phyloP scores from a whole-genome alignment of 2,888 invertebrate species.

The Caenorhabditis sp. region DNA sequence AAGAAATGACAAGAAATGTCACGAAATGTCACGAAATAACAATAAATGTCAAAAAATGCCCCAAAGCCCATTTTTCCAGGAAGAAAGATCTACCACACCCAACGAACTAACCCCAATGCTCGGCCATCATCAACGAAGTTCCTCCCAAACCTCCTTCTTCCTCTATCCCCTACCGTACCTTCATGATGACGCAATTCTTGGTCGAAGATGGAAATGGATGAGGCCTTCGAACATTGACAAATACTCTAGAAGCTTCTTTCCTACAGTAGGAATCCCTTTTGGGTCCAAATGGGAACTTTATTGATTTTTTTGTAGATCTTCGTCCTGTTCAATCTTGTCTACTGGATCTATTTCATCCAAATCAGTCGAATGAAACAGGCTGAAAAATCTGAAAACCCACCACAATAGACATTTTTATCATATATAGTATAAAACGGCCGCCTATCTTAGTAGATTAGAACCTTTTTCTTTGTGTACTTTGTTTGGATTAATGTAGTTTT shows the following conservation, averaged over 20 bases:
- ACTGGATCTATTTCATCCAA: constrained; percentile 58
- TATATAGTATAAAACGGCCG: no score
- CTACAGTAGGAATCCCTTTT: constrained; percentile 71
- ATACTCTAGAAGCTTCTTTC: constrained; percentile 96
- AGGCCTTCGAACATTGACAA: constrained; percentile 97
- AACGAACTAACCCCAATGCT: constrained; percentile 39
- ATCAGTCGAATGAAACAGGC: constrained; percentile 38
- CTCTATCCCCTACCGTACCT: constrained; percentile 29
- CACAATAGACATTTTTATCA: background rate
- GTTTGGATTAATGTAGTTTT: no score
- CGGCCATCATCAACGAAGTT: constrained; percentile 7
- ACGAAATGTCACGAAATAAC: no score
- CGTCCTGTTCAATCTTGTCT: constrained; percentile 86
- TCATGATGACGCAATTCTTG: constrained; percentile 18
- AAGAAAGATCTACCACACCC: constrained; percentile 12
- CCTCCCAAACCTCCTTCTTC: constrained; percentile 32
- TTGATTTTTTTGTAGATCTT: constrained; percentile 78
- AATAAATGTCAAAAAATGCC: no score
- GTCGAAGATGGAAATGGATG: constrained; percentile 37
- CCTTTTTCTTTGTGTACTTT: no score
- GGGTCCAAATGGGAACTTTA: background rate
- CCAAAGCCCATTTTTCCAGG: background rate
- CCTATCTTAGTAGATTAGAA: no score
- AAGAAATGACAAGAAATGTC: background rate
- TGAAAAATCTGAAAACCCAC: constrained; percentile 21